Evolutionary conservation across 2,113 vertebrate species (phyloP), one percentile per base, ranked within the genome.

Genomic region (Rhinoderma darwinii): DNA sequence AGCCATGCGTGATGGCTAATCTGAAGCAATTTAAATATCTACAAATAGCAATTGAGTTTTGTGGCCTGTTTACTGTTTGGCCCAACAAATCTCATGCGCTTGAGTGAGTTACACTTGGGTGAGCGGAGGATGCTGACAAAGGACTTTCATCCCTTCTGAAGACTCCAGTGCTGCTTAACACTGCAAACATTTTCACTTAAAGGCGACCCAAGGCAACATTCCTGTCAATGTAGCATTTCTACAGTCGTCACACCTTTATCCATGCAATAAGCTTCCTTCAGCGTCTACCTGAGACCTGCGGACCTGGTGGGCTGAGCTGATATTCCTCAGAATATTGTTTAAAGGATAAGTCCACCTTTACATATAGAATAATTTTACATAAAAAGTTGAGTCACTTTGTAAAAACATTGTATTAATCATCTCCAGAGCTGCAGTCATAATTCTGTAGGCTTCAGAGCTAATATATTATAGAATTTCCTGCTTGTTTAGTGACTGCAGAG

Each of bases 41-140:
- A 68, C 54, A 79, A 66, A 86, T 68, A 47, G 37, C 59, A 79
- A 56, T 86, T 32, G 74, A 70, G 73, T 78, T 68, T 54, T 76
- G 63, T 79, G 73, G 43, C 20, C 56, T 50, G 59, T 35, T 86
- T 79, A 86, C 66, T 86, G 41, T 54, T 61, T 68, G 43, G 75
- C 27, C 75, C 56, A 63, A 70, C 84, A 68, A 86, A 77, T 43
- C 84, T 79, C 75, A 54, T 47, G 75, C 20, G 44, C 30, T 4
- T 30, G 76, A 87, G 56, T 74, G 85, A 87, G 72, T 82, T 87
- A 87, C 85, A 87, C 85, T 82, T 87, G 85, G 77, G 66, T 61
- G 63, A 87, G 85, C 66, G 66, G 37, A 61, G 66, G 32, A 17
- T 87, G 85, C 85, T 87, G 85, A 87, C 85, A 73, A 81, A 59